A percentile compares a stretch with the other conserved stretches of the same genome.
phyloP scores from a whole-genome alignment of 2,113 vertebrate genomes.

The Harpagus bidentatus region DNA sequence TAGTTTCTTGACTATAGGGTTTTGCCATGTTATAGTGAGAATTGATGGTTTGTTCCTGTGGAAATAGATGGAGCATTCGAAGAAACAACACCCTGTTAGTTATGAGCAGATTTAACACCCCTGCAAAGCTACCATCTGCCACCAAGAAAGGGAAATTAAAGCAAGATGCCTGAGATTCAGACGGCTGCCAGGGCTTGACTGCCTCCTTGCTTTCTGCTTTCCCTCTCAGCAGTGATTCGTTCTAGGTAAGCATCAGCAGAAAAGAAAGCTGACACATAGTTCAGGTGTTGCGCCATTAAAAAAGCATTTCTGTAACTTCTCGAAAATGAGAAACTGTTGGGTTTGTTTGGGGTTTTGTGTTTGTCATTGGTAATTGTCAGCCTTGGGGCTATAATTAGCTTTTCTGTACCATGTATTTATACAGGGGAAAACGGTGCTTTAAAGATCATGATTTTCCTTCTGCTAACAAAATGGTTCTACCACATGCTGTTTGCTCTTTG shows the following conservation, averaged over 20 bases:
- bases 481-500: background rate
- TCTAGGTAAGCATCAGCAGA: background rate
- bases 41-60: background rate
- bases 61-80: background rate
- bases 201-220: background rate
- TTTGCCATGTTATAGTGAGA: background rate
- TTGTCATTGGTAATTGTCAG: background rate
- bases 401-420: background rate
- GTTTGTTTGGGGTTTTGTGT: background rate
- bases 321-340: background rate
- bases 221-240: background rate
- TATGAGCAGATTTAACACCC: conserved; percentile 40
- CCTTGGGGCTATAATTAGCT: conserved; percentile 6
- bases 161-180: background rate
- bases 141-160: background rate
- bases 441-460: background rate
- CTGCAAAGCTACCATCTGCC: conserved; percentile 55
- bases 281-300: background rate
- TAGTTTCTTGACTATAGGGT: background rate
- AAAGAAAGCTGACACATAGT: background rate
- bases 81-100: background rate
- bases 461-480: background rate
- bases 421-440: background rate
- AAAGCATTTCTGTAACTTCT: background rate
- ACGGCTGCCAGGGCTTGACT: background rate